These are phyloP conservation scores for Polydesmus complanatus DNA, from an alignment of 2,888 invertebrate genomes.

Conservation along the genomic window DNA sequence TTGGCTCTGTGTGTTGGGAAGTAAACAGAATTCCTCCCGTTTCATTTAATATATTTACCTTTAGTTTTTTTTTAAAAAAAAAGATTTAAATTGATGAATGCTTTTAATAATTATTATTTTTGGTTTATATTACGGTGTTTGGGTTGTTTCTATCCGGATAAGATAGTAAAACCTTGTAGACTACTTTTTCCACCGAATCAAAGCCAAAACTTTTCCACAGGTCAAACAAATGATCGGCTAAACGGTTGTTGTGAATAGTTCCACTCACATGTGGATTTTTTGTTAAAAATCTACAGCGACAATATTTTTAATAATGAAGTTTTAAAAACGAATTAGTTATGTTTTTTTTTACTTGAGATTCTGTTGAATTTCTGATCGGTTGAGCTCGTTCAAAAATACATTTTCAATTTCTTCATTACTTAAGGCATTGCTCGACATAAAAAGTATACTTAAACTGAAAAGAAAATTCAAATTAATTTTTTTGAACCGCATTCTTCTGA, in stretches of 20 bases:
- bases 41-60: slow-evolving; percentile 23
- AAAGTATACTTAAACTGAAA: no score
- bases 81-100: no score
- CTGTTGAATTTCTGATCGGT: neutral
- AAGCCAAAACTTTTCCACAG: slow-evolving; percentile 25
- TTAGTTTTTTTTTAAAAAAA: no score
- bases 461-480: no score
- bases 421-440: no score
- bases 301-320: no score
- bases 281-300: slow-evolving; percentile 24
- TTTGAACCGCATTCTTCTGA: no score
- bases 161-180: slow-evolving; percentile 29
- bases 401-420: neutral
- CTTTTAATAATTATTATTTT: no score
- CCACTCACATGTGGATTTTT: slow-evolving; percentile 28
- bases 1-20: slow-evolving; percentile 23
- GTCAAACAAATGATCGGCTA: slow-evolving; percentile 24
- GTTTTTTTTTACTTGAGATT: neutral
- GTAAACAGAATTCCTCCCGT: slow-evolving; percentile 21
- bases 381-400: neutral
- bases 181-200: slow-evolving; percentile 25
- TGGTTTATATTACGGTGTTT: slow-evolving; percentile 14
- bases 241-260: slow-evolving; percentile 23
- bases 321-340: no score
- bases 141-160: slow-evolving; percentile 23